Conservation (phyloP, 1,140 invertebrate species). For the Drosophila varians region DNA sequence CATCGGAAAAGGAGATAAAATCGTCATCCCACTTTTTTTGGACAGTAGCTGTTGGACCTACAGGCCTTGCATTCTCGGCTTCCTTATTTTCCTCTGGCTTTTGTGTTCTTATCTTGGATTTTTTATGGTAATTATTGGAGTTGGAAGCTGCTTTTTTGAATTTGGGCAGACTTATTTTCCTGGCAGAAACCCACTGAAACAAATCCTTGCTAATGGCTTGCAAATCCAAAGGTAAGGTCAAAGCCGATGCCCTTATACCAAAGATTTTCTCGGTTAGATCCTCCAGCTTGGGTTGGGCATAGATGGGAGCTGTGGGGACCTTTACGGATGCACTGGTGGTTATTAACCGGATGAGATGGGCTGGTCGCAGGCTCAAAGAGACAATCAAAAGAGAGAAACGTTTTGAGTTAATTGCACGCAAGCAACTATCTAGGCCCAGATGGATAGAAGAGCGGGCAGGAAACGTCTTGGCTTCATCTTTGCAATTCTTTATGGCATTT, state of each 20-base stretch:
- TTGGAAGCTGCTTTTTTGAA: neutral
- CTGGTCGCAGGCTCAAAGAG: conserved; percentile 59
- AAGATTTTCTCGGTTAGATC: conserved; percentile 59
- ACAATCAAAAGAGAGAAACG: conserved; percentile 62
- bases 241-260: conserved; percentile 43
- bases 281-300: conserved; percentile 66
- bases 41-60: neutral
- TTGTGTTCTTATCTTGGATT: neutral
- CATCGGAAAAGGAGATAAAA: conserved; percentile 49
- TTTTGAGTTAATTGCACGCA: conserved; percentile 52
- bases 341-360: conserved; percentile 60
- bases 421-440: conserved; percentile 59
- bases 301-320: conserved; percentile 53
- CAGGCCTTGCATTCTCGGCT: neutral
- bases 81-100: neutral
- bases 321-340: conserved; percentile 57
- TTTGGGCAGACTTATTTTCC: neutral
- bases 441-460: conserved; percentile 42
- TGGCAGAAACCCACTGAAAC: conserved; percentile 35
- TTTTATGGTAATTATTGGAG: conserved; percentile 6
- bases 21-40: conserved; percentile 43
- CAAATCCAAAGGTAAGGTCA: conserved; percentile 52
- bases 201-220: conserved; percentile 44
- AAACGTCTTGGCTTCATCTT: conserved; percentile 23
- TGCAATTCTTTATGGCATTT: conserved; percentile 7